Evolutionary conservation across 2,113 vertebrate genomes (phyloP).

Genomic region (Bubo scandiacus): DNA sequence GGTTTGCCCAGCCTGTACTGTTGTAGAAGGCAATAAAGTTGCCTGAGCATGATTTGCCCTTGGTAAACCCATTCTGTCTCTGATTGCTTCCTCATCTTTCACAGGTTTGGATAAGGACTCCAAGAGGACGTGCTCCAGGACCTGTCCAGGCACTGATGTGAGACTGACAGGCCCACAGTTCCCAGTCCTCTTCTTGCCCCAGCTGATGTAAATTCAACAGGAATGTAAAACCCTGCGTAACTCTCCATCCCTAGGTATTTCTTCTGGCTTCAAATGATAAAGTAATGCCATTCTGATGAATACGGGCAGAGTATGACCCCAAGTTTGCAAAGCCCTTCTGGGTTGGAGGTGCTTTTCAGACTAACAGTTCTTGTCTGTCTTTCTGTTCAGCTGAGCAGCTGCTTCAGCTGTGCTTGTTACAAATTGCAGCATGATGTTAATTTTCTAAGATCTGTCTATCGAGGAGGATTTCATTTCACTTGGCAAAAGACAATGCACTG

Average conservation of each 20-base stretch:
- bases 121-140: neutral
- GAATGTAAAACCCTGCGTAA: neutral
- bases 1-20: neutral
- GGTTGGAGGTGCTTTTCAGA: neutral
- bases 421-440: neutral
- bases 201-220: neutral
- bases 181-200: neutral
- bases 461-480: conserved; percentile 28
- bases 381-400: conserved; percentile 22
- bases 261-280: neutral
- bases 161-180: neutral
- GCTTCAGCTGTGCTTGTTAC: conserved; percentile 37
- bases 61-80: neutral
- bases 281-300: neutral
- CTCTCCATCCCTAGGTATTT: neutral
- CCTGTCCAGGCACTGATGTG: neutral
- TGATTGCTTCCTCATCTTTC: neutral
- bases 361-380: neutral
- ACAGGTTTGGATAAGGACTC: neutral
- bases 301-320: neutral
- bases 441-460: conserved; percentile 40
- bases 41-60: neutral
- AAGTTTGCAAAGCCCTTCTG: neutral
- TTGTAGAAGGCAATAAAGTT: neutral
- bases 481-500: conserved; percentile 36